Evolutionary conservation across 2,797 vertebrate species (phyloP), one percentile per base, ranked within the genome.

Genomic region (Sebastes nivosus): DNA sequence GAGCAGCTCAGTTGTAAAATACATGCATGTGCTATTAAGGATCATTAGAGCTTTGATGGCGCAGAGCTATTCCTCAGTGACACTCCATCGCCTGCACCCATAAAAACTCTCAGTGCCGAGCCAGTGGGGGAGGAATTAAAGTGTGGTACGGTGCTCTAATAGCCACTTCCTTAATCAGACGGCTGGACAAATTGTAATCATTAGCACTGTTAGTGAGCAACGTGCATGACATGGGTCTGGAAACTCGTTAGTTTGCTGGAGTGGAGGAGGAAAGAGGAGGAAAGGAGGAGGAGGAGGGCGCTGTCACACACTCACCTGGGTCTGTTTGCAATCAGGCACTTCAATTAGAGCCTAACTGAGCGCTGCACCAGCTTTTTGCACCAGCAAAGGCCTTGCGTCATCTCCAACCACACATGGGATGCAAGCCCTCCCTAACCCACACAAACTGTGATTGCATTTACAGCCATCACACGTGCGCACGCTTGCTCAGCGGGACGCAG

Each of bases 121-220:
- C 83, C 71, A 61, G 88, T 69, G 88, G 87, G 87, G 86, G 87
- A 84, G 74, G 77, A 78, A 75, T 93, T 92, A 80, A 91, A 93
- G 78, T 80, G 84, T 72, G 80, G 81, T 64, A 70, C 63, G 22
- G 78, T 24, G 75, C 86, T 92, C 74, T 87, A 89, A 87, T 75
- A 81, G 85, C 89, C 77, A 87, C 81, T 90, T 91, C 85, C 89
- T 90, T 86, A 84, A 95, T 95, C 87, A 88, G 84, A 87, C 4
- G 63, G 86, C 83, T 80, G 83, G 87, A 85, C 85, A 92, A 94
- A 94, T 91, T 92, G 89, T 88, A 89, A 88, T 95, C 91, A 94
- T 94, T 93, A 95, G 89, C 79, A 72, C 82, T 54, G 80, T 42
- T 50, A 52, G 77, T 67, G 75, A 85, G 84, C 84, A 69, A 84